These are phyloP conservation scores for Smittia aterrima DNA, from an alignment of 2,888 invertebrate genomes.

Conservation along the genomic window DNA sequence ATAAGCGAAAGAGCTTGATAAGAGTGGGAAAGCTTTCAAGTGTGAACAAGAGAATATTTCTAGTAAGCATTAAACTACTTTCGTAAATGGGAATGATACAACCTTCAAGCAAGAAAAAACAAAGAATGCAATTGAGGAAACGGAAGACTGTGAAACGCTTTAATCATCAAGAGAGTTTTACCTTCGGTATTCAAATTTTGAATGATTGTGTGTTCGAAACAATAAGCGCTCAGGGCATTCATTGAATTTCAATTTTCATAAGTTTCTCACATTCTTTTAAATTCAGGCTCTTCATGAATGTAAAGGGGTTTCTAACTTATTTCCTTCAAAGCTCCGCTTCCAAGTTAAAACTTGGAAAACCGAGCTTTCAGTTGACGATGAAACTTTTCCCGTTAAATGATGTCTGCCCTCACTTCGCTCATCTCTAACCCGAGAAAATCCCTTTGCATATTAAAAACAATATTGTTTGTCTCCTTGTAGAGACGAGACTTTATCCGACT, in stretches of 20 bases:
- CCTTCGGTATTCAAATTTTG: not conserved
- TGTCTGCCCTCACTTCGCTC: not conserved
- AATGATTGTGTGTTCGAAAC: not conserved
- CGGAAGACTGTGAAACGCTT: not conserved
- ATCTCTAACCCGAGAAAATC: not conserved
- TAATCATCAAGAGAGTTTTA: not conserved
- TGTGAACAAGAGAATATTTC: conserved; percentile 15
- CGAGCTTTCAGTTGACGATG: not conserved
- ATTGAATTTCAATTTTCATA: conserved; percentile 16
- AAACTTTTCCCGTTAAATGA: not conserved
- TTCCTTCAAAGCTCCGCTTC: not conserved
- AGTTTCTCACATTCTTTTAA: not conserved
- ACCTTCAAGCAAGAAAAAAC: not conserved
- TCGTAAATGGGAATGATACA: not conserved
- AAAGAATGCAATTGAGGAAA: conserved; percentile 12
- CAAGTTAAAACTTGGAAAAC: not conserved
- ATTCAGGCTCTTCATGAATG: not conserved
- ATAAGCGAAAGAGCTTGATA: not conserved
- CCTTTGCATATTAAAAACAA: conserved; percentile 21
- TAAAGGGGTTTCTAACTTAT: not conserved
- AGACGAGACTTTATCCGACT: not conserved
- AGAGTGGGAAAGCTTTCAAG: conserved; percentile 1
- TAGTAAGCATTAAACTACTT: not conserved
- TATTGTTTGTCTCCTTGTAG: not conserved
- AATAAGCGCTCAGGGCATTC: not conserved